A percentile compares a stretch with the other conserved stretches of the same genome.
phyloP scores from a whole-genome alignment of 2,113 vertebrate species.

The Podarcis muralis region DNA sequence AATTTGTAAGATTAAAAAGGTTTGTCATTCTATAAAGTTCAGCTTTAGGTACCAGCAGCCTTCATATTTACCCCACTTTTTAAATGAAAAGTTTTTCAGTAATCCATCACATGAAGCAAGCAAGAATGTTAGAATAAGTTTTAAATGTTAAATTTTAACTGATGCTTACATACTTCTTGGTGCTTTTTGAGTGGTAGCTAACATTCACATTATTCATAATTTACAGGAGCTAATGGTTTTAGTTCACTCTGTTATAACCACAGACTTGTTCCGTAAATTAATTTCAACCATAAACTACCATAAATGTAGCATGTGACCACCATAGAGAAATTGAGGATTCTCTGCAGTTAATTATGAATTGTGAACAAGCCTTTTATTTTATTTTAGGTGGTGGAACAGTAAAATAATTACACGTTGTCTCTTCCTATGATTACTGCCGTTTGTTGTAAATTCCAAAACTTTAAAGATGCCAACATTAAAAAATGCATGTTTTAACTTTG shows the following conservation, averaged over 20 bases:
- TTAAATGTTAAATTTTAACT: neutral
- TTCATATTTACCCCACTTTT: neutral
- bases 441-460: neutral
- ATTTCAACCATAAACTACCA: neutral
- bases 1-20: neutral
- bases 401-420: neutral
- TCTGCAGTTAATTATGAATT: neutral
- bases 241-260: neutral
- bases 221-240: too few relatives aligned
- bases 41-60: neutral
- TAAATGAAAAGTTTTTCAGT: neutral
- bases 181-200: neutral
- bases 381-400: neutral
- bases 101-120: neutral
- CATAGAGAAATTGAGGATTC: neutral
- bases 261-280: neutral
- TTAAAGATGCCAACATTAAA: neutral
- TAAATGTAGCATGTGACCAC: neutral
- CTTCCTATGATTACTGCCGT: neutral
- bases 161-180: neutral
- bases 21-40: neutral
- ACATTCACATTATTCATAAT: neutral
- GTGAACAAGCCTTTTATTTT: neutral
- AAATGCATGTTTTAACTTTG: neutral
- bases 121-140: neutral